Base-by-base conservation (phyloP, 23 tunicate genomes). In the Ascidia mentula region DNA sequence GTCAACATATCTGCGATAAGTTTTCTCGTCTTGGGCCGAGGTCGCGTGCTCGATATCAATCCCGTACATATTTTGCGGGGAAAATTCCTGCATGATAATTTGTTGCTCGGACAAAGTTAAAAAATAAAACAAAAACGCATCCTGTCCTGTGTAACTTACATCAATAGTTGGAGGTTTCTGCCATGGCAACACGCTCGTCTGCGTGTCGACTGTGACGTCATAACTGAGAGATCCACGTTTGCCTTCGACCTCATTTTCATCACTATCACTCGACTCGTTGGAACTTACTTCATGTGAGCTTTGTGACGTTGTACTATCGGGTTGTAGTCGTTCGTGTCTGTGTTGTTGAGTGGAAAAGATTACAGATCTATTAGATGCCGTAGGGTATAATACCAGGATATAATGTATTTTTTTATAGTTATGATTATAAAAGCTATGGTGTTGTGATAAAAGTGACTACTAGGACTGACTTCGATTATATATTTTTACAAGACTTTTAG, bases 41-140 rank as follows among this genome's bases (percentile, higher is more conserved):
- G 69, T 72, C n/a, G 32, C 31, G 33, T 81, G 38, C 15, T 87
- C 85, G 13, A 80, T 42, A 36, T 88, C 87, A n/a, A 88, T 82
- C 31, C 93, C 93, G 46, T 88, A 88, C 37, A 82, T 38, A n/a
- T 46, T 31, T 59, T 82, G 31, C 0, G 93, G 69, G 1, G 93
- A 82, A 36, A 82, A 88, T 31, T 82, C 87, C 93, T 88, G 32
- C 18, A 38, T 5, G n/a, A n/a, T n/a, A n/a, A n/a, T n/a, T n/a
- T n/a, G n/a, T n/a, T n/a, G n/a, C n/a, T n/a, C n/a, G n/a, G n/a
- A n/a, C n/a, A n/a, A n/a, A n/a, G n/a, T n/a, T n/a, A n/a, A n/a
- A n/a, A n/a, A n/a, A n/a, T n/a, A n/a, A n/a, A n/a, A n/a, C n/a
- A n/a, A n/a, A n/a, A n/a, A 17, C 18, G 60, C 18, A 17, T 45